Evolutionary conservation across 2,888 invertebrate species (phyloP).

Genomic region (Galeruca laticollis): DNA sequence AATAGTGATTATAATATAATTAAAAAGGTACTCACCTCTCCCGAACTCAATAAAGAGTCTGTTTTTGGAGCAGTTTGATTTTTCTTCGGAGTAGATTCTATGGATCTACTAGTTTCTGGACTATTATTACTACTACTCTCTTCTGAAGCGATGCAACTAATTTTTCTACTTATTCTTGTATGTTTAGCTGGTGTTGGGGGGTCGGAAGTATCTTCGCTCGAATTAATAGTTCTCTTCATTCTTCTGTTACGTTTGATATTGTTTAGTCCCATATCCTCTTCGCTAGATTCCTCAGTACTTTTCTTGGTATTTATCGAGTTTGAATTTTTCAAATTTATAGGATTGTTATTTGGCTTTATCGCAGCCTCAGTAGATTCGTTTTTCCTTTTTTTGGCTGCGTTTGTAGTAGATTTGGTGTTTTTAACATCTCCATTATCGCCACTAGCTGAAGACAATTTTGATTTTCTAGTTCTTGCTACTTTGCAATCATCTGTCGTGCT

Average conservation of each 20-base stretch:
- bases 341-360: neutral
- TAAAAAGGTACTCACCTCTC: constrained; percentile 37
- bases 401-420: neutral
- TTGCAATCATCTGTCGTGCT: neutral
- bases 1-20: constrained; percentile 1
- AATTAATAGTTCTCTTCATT: neutral
- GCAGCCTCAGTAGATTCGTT: neutral
- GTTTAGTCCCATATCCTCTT: neutral
- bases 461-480: constrained; percentile 4
- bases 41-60: constrained; percentile 39
- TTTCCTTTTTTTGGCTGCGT: neutral
- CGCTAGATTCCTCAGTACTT: neutral
- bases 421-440: neutral
- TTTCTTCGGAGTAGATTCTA: constrained; percentile 29
- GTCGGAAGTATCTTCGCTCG: neutral
- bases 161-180: constrained; percentile 6
- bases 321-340: neutral
- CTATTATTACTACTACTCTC: constrained; percentile 21
- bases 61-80: constrained; percentile 18
- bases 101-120: constrained; percentile 25
- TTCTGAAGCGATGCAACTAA: constrained; percentile 1
- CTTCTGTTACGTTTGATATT: constrained; percentile 1
- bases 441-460: constrained; percentile 1
- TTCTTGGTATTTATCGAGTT: neutral
- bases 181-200: constrained; percentile 10